These are phyloP conservation scores for Noctua pronuba DNA, from an alignment of 2,888 invertebrate species.

Conservation along the genomic window DNA sequence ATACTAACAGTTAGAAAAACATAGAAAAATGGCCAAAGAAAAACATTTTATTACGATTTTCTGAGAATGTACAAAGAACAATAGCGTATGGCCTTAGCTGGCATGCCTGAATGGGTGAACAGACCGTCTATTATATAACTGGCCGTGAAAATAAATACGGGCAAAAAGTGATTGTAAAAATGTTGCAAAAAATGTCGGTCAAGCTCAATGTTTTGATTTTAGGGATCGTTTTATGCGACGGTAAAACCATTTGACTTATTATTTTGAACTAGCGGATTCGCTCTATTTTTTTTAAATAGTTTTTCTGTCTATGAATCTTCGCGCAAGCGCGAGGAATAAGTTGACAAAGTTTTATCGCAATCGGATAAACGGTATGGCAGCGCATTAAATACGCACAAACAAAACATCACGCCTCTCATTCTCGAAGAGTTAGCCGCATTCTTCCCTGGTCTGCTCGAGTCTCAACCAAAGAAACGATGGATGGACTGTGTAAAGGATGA, in stretches of 20 bases:
- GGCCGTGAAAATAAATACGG: slow-evolving; percentile 64
- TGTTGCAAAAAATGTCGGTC: slow-evolving; percentile 61
- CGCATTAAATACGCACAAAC: no score
- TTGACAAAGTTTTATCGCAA: neutral
- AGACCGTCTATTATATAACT: slow-evolving; percentile 65
- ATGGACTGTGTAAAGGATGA: no score
- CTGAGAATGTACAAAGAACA: slow-evolving; percentile 55
- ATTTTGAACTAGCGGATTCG: neutral
- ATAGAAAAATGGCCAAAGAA: slow-evolving; percentile 1
- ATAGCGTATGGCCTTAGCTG: slow-evolving; percentile 50
- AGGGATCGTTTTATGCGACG: slow-evolving; percentile 29
- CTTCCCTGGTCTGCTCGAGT: no score
- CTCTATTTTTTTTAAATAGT: no score
- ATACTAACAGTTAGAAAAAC: neutral
- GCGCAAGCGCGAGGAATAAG: no score
- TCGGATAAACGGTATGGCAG: no score
- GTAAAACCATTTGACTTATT: slow-evolving; percentile 15
- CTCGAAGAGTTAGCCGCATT: no score
- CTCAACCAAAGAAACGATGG: no score
- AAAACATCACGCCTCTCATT: no score
- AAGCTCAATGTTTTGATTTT: slow-evolving; percentile 62
- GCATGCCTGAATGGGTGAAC: slow-evolving; percentile 54
- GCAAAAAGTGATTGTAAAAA: slow-evolving; percentile 68
- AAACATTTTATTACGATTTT: slow-evolving; percentile 28
- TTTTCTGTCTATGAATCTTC: no score